phyloP scores from a whole-genome alignment of 2,113 vertebrate species.

The Mesocricetus auratus region DNA sequence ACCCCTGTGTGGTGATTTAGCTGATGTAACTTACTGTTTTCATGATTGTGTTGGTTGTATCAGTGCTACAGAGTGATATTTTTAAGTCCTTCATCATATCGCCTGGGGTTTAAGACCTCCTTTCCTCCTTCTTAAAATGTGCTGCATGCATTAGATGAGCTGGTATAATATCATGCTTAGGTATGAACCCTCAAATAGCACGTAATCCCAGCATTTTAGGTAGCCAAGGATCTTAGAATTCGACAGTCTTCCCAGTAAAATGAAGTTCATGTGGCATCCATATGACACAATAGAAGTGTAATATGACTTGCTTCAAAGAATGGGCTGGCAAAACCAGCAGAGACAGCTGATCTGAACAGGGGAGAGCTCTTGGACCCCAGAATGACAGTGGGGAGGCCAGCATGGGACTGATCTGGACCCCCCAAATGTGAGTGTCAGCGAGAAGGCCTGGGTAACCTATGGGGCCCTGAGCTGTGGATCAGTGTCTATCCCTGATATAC shows the following conservation, averaged over 20 bases:
- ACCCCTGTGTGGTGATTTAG: background rate
- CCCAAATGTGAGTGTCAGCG: no score
- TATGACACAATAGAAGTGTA: background rate
- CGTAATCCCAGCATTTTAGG: no score
- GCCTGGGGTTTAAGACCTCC: no score
- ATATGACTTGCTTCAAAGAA: background rate
- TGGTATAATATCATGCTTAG: background rate
- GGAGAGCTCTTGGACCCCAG: no score
- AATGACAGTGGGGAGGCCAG: no score
- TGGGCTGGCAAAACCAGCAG: no score
- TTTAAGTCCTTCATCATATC: background rate
- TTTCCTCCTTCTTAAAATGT: background rate
- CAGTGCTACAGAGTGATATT: background rate
- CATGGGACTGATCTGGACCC: no score
- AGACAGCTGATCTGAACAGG: no score
- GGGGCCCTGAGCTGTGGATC: no score
- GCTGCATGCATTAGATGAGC: background rate
- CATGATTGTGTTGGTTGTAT: background rate
- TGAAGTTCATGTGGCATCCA: background rate
- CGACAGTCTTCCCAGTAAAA: background rate
- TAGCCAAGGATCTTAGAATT: background rate
- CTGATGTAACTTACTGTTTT: no score
- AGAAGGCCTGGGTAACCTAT: no score
- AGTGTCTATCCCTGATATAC: no score
- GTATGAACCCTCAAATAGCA: background rate